Conservation (phyloP, 2,113 vertebrate genomes). For the Taurulus bubalis region DNA sequence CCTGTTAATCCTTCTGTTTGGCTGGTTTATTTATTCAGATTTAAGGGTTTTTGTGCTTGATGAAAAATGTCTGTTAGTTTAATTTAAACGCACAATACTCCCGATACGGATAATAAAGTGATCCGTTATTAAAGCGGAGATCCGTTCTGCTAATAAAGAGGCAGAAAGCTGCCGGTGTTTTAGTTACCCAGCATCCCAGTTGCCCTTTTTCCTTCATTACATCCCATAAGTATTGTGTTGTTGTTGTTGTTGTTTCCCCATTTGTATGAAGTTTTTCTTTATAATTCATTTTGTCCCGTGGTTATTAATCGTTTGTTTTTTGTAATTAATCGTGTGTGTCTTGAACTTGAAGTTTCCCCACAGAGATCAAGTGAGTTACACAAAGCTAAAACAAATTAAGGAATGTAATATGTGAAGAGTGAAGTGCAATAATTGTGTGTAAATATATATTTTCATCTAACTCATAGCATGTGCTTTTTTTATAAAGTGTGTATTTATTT, state of each 20-base stretch:
- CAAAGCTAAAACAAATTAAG: background rate
- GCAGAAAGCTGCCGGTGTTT: background rate
- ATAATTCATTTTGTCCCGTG: background rate
- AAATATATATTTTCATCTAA: background rate
- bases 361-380: background rate
- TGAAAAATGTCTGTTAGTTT: background rate
- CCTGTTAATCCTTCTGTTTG: background rate
- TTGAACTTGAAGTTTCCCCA: background rate
- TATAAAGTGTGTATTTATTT: background rate
- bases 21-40: background rate
- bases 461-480: background rate
- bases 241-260: background rate
- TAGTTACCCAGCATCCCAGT: conserved; percentile 10
- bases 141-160: conserved; percentile 22
- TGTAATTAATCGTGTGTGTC: background rate
- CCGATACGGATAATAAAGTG: conserved; percentile 9
- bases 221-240: background rate
- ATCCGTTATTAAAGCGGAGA: conserved; percentile 1
- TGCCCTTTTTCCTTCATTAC: conserved; percentile 14
- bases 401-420: no score
- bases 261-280: background rate
- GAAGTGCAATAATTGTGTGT: no score
- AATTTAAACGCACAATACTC: no score
- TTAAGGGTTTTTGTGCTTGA: background rate
- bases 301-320: no score